Evolutionary conservation across 1,140 invertebrate species (phyloP).

Genomic region (Tetranychus urticae): DNA sequence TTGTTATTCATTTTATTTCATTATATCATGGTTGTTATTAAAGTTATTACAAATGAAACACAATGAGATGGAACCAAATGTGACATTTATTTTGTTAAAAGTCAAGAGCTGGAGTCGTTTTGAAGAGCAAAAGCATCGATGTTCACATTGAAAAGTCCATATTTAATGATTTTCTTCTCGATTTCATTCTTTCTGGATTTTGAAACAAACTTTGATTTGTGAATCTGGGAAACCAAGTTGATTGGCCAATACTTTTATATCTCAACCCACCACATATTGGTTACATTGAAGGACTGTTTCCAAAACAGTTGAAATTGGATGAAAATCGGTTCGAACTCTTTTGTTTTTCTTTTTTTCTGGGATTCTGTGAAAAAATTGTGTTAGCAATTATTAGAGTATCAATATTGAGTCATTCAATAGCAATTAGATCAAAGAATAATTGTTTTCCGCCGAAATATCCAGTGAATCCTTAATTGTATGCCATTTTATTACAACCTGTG

Average conservation of each 20-base stretch:
- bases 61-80: no score
- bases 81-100: no score
- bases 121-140: neutral
- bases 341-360: conserved; percentile 23
- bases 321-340: conserved; percentile 73
- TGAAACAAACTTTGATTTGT: conserved; percentile 89
- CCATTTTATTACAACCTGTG: no score
- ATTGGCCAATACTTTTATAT: conserved; percentile 63
- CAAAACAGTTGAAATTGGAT: conserved; percentile 70
- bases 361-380: no score
- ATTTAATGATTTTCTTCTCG: neutral
- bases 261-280: conserved; percentile 87
- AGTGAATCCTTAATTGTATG: no score
- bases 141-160: neutral
- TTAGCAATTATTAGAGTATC: no score
- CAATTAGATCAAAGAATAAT: no score
- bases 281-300: conserved; percentile 77
- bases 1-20: no score
- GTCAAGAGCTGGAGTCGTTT: neutral
- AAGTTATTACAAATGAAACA: no score
- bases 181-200: conserved; percentile 61
- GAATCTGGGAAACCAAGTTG: conserved; percentile 68
- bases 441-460: no score
- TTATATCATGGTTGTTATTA: no score
- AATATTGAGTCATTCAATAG: no score